Percentiles rank a stretch among this genome's conserved stretches.
phyloP scores from a whole-genome alignment of 2,797 vertebrate genomes.

The Euphonia xanthogaster region DNA sequence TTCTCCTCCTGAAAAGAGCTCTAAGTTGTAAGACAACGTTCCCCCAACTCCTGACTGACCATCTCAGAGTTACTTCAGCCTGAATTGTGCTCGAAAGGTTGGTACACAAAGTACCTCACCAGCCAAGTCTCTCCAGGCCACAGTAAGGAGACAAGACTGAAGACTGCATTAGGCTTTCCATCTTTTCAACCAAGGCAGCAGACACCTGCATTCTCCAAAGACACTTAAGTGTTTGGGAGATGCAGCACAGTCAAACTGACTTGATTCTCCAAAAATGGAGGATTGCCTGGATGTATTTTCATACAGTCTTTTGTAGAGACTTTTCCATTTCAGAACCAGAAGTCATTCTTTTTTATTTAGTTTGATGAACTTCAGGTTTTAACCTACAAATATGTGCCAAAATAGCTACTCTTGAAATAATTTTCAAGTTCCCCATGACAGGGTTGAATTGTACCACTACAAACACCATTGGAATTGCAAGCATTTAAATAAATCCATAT shows the following conservation, averaged over 20 bases:
- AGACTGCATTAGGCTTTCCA: background rate
- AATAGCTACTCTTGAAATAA: background rate
- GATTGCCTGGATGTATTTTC: background rate
- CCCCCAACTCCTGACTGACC: background rate
- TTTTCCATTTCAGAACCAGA: background rate
- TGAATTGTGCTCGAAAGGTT: rapidly evolving
- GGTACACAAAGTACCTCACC: background rate
- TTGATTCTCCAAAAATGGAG: background rate
- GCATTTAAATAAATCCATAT: background rate
- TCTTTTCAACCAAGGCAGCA: background rate
- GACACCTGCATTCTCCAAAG: background rate
- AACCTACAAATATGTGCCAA: background rate
- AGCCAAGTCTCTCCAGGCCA: background rate
- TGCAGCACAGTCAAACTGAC: background rate
- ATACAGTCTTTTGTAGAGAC: rapidly evolving
- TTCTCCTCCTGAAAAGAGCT: background rate
- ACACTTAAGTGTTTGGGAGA: background rate
- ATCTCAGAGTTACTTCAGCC: background rate
- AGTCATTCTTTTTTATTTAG: background rate
- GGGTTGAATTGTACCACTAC: background rate
- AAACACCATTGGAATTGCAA: background rate
- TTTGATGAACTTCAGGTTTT: background rate
- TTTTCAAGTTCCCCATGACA: background rate
- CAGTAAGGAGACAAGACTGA: background rate
- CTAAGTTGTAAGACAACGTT: rapidly evolving